phyloP scores from a whole-genome alignment of 2,797 vertebrate species.

The Anas bahamensis region DNA sequence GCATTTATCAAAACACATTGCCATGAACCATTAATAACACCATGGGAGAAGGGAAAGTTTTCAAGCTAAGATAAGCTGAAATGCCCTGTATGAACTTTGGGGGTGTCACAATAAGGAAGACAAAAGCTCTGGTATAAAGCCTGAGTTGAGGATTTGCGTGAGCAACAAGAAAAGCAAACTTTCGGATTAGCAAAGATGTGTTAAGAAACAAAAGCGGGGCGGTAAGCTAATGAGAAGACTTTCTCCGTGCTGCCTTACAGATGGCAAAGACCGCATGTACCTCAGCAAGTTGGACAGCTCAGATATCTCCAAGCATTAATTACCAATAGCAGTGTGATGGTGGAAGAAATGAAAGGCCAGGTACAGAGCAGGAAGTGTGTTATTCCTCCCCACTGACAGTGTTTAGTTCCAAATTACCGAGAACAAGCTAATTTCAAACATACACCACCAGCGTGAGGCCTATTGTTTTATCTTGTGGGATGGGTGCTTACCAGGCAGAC shows the following conservation, averaged over 20 bases:
- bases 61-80: neutral
- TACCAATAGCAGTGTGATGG: neutral
- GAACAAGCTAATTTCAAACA: neutral
- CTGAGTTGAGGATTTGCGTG: neutral
- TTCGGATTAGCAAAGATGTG: neutral
- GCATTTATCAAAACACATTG: neutral
- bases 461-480: neutral
- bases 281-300: neutral
- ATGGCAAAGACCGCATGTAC: neutral
- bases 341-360: neutral
- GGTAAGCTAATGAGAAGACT: neutral
- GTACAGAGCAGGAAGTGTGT: constrained; percentile 16
- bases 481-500: neutral
- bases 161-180: neutral
- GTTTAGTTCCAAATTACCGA: constrained; percentile 27
- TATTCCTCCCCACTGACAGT: neutral
- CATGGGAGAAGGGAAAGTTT: neutral
- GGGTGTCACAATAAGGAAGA: neutral
- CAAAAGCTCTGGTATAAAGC: neutral
- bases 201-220: neutral
- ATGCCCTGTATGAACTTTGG: neutral
- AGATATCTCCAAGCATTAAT: neutral
- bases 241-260: neutral
- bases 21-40: neutral
- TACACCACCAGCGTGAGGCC: neutral